Conservation (phyloP, 2,113 vertebrate species). For the Archocentrus centrarchus region DNA sequence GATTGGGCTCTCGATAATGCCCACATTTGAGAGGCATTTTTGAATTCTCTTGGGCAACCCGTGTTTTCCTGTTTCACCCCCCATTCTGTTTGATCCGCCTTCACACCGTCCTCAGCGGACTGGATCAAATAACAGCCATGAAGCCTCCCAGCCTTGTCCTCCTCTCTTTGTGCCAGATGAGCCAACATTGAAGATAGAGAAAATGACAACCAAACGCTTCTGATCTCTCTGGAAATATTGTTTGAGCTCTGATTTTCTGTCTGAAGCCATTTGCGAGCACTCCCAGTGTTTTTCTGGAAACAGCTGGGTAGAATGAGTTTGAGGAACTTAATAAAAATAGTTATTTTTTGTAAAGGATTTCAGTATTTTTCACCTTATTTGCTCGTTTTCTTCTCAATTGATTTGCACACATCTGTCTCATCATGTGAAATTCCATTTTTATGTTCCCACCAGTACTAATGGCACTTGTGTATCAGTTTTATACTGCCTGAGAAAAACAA, state of each 20-base stretch:
- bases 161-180: constrained; percentile 29
- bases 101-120: constrained; percentile 37
- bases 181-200: constrained; percentile 3
- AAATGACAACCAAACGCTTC: constrained; percentile 20
- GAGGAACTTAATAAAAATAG: background rate
- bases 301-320: background rate
- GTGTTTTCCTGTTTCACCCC: constrained; percentile 59
- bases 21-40: constrained; percentile 51
- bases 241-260: constrained; percentile 22
- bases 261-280: background rate
- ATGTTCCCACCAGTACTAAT: background rate
- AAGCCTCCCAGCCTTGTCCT: constrained; percentile 19
- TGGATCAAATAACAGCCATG: constrained; percentile 54
- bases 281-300: background rate
- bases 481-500: background rate
- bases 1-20: constrained; percentile 1
- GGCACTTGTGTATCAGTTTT: background rate
- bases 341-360: background rate
- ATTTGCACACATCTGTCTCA: background rate
- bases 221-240: background rate
- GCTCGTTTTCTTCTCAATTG: background rate
- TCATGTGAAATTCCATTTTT: background rate
- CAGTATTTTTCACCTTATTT: background rate
- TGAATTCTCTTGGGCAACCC: constrained; percentile 50
- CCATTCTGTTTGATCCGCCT: constrained; percentile 58